Percentiles rank a stretch among this genome's conserved stretches.
Conservation (phyloP, 2,113 vertebrate genomes). For the Tychaedon coryphoeus region DNA sequence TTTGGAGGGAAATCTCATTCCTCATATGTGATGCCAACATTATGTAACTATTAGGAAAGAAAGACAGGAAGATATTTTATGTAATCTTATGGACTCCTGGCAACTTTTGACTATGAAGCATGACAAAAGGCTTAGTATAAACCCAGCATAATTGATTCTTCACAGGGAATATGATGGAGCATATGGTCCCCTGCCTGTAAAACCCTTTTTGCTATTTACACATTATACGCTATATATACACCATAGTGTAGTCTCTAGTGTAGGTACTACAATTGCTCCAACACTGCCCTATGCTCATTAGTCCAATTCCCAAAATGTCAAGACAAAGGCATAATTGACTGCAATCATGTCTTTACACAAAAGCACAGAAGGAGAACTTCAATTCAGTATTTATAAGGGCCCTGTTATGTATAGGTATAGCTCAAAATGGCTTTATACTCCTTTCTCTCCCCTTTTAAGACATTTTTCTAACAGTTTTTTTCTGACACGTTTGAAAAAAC, state of each 20-base stretch:
- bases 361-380: not conserved
- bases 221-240: too few relatives aligned
- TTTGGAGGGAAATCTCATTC: not conserved
- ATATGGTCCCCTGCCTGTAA: not conserved
- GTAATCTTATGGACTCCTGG: not conserved
- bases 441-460: not conserved
- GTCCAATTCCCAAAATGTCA: not conserved
- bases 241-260: not conserved
- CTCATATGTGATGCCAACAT: not conserved
- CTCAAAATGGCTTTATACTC: not conserved
- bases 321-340: not conserved
- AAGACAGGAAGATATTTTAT: not conserved
- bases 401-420: not conserved
- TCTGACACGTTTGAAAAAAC: not conserved
- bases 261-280: not conserved
- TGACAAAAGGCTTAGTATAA: not conserved
- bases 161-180: not conserved
- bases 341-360: not conserved
- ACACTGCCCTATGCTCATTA: not conserved
- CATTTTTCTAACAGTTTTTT: not conserved
- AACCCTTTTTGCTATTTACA: not conserved
- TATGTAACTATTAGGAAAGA: not conserved
- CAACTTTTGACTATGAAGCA: not conserved
- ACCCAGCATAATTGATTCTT: not conserved
- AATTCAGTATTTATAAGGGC: not conserved